Conservation (phyloP, 2,888 invertebrate genomes). For the Sclerodermus sp. region DNA sequence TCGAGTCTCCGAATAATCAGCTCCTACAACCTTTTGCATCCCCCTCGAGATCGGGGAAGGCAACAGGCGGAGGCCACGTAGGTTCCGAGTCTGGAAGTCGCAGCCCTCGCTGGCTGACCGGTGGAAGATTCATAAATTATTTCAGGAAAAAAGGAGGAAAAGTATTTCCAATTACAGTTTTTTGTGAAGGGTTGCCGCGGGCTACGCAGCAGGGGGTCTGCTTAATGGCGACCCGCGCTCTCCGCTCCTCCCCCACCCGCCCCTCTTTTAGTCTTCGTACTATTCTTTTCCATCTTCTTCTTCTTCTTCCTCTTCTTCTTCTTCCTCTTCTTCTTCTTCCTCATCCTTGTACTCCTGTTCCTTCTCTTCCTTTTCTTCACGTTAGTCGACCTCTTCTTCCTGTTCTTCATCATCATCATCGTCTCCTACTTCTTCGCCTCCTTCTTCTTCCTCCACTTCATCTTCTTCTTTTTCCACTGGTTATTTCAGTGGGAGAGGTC, state of each 20-base stretch:
- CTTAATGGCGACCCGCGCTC: slow-evolving; percentile 57
- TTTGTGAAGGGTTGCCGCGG: slow-evolving; percentile 59
- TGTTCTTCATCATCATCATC: slow-evolving; percentile 16
- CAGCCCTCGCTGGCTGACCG: slow-evolving; percentile 29
- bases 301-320: slow-evolving; percentile 15
- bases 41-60: too few species aligned
- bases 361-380: slow-evolving; percentile 17
- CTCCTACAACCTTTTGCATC: too few species aligned
- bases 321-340: slow-evolving; percentile 18
- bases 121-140: slow-evolving; percentile 57
- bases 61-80: too few species aligned
- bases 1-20: too few species aligned
- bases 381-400: slow-evolving; percentile 11
- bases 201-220: slow-evolving; percentile 58
- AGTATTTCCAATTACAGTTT: slow-evolving; percentile 59
- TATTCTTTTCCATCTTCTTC: slow-evolving; percentile 19
- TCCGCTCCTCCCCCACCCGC: slow-evolving; percentile 44
- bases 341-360: slow-evolving; percentile 21
- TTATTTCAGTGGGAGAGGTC: too few species aligned
- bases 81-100: slow-evolving; percentile 22
- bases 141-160: slow-evolving; percentile 58
- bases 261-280: too few species aligned
- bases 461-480: slow-evolving; percentile 16
- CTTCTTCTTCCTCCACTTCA: slow-evolving; percentile 8
- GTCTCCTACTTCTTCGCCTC: slow-evolving; percentile 15